Base-by-base conservation (phyloP, 2,888 invertebrate species). In the Ischnura elegans region DNA sequence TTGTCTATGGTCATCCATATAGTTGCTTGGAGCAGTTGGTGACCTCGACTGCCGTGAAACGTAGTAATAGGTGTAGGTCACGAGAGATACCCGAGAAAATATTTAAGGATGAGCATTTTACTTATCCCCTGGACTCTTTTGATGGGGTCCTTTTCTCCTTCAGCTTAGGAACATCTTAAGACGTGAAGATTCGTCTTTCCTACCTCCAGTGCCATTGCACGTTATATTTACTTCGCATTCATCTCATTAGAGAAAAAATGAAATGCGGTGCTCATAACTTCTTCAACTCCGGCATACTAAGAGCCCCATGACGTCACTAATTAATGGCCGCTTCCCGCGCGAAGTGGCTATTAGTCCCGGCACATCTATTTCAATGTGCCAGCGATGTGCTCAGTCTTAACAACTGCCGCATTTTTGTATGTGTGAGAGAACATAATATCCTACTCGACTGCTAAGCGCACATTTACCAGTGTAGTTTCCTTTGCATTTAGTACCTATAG, bases 331-430 rank as follows among this genome's bases (percentile, higher is more conserved):
- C 76, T 36, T 36, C 76, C 76, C 76, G 3, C 13, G 29, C 76
- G 76, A 76, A 76, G 76, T 76, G 76, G 76, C 76, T 76, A 76
- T 76, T 76, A 76, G 76, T 36, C 36, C 76, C 29, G 76, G 29
- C 76, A 76, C 76, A 36, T 76, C 36, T 2, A 36, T 76, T 76
- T n/a, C 1, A 76, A 76, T 76, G 76, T 16, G 36, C 29, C 25
- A 76, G 66, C 66, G 29, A 76, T 29, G 66, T 6, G 76, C 76
- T 13, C 76, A 8, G 76, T 25, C 76, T 61, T 29, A 36, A n/a
- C n/a, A 76, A 76, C 29, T 76, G 36, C 76, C 76, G 4, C 16
- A 10, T 36, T 29, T 36, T 8, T 61, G 61, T 61, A n/a, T 61
- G 61, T 61, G 19, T 61, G 21, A 5, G 76, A 13, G 36, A 13